phyloP scores from a whole-genome alignment of 1,140 invertebrate species.

The Archivesica marissinica region DNA sequence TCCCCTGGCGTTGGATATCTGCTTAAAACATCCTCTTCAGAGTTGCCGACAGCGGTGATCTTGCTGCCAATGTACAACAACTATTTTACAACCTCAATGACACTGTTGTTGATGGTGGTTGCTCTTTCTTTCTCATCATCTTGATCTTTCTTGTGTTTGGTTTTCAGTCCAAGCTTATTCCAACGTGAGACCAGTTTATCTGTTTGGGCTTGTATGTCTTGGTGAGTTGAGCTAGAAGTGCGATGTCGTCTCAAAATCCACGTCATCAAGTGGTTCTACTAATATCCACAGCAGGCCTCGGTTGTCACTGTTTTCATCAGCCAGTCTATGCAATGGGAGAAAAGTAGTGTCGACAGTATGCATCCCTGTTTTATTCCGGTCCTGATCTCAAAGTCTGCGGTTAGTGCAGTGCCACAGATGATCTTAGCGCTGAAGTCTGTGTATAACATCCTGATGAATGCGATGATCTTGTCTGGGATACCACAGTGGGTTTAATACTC shows the following conservation, averaged over 20 bases:
- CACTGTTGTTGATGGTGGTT: not conserved
- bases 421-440: not conserved
- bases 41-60: not conserved
- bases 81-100: not conserved
- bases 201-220: not conserved
- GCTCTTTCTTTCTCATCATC: not conserved
- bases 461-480: not conserved
- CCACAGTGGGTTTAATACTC: not conserved
- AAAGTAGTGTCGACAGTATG: not conserved
- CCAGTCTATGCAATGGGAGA: not conserved
- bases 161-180: not conserved
- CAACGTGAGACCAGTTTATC: not conserved
- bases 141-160: not conserved
- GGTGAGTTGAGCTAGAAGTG: not conserved
- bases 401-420: not conserved
- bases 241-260: not conserved
- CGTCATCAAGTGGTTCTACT: not conserved
- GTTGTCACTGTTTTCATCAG: not conserved
- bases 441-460: not conserved
- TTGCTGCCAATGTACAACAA: not conserved
- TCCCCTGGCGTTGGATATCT: not conserved
- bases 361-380: constrained; percentile 4
- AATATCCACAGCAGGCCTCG: not conserved
- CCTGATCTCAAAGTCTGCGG: not conserved
- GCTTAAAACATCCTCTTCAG: not conserved